Evolutionary conservation across 2,113 vertebrate species (phyloP), one percentile per base, ranked within the genome.

Genomic region (Oncorhynchus kisutch): DNA sequence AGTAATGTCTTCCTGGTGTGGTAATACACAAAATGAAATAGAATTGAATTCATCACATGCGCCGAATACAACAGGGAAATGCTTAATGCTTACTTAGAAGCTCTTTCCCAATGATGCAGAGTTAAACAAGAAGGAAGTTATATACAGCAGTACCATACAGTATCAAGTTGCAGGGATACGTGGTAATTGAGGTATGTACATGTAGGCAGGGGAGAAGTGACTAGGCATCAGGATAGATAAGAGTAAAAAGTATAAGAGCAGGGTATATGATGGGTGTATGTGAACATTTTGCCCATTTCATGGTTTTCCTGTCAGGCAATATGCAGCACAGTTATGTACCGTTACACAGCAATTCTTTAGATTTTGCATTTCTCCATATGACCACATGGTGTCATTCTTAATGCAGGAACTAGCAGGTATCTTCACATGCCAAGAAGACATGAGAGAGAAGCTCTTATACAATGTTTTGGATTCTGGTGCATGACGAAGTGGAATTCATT

Each of bases 361-460:
- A 22, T 72, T 70, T 60, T 84, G 81, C 81, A 54, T 60, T 86
- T 49, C 84, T 77, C 67, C 3, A 0, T 34, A 14, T 67, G 78
- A 39, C 89, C 89, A 88, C 86, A 83, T 0, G 87, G 81, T 82
- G 90, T 91, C 90, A 85, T 76, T 79, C 72, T 87, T 82, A 49
- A 34, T 67, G 59, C 82, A 74, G 73, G 65, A 45, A 11, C 39
- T 3, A 45, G 39, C 34, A 22, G 24, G 2, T 49, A 0, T 71
- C 20, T 49, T 54, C 51, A 51, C 22, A 29, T 57, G 5, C 67
- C 8, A 22, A 31, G 29, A 54, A 45, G 39, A 45, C 24, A 9
- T 60, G 20, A 31, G 57, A 62, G 31, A 16, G 9, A 4, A n/a
- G 27, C 27, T 68, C 4, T 24, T 24, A 39, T 39, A 3, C 14